Evolutionary conservation across 1,140 invertebrate genomes (phyloP).

Genomic region (Telenomus remus): DNA sequence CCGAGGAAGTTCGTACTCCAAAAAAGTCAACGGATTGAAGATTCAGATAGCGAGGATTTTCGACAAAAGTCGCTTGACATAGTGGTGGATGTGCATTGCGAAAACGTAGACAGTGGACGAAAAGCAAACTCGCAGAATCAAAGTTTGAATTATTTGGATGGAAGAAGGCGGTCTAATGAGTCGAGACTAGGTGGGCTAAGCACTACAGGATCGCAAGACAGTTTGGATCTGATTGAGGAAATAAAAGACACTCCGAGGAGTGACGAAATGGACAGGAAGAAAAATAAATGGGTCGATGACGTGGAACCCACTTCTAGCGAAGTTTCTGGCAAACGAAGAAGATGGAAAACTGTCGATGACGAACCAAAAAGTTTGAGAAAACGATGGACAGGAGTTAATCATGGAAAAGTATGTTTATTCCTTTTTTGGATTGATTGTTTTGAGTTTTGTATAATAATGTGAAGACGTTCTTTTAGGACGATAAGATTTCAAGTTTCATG

Average conservation of each 20-base stretch:
- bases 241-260: conserved; percentile 41
- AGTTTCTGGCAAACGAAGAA: conserved; percentile 44
- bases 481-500: no score
- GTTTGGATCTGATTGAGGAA: conserved; percentile 62
- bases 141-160: conserved; percentile 1
- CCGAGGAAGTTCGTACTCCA: conserved; percentile 4
- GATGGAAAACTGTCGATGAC: conserved; percentile 58
- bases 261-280: background rate
- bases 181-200: background rate
- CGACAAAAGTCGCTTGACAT: conserved; percentile 59
- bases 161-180: conserved; percentile 7
- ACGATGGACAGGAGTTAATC: conserved; percentile 39
- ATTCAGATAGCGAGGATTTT: conserved; percentile 31
- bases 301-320: conserved; percentile 41
- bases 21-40: conserved; percentile 21
- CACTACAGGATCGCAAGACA: conserved; percentile 31
- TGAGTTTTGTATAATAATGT: background rate
- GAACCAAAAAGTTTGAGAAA: conserved; percentile 50
- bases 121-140: background rate
- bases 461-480: no score
- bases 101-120: conserved; percentile 37
- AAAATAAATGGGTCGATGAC: conserved; percentile 25
- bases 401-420: background rate
- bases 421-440: no score
- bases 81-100: conserved; percentile 66